Evolutionary conservation across 2,888 invertebrate species (phyloP).

Genomic region (Augiades crinisus): DNA sequence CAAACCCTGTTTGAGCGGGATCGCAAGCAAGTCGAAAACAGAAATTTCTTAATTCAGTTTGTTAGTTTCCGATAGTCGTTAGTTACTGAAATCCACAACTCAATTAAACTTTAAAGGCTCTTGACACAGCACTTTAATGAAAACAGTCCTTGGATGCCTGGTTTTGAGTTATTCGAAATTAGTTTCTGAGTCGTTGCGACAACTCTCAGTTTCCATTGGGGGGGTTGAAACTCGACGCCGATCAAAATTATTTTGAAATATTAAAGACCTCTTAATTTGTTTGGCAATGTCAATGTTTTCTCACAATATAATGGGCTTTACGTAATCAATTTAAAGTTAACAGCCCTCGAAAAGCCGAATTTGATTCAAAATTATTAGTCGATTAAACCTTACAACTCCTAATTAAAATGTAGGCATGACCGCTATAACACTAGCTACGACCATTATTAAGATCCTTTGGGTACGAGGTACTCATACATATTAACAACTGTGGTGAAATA

Average conservation of each 20-base stretch:
- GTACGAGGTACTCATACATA: not conserved
- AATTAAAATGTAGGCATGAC: no score
- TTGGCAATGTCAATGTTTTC: slow-evolving; percentile 12
- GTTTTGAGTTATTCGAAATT: slow-evolving; percentile 25
- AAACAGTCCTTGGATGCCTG: slow-evolving; percentile 37
- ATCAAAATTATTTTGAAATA: slow-evolving; percentile 29
- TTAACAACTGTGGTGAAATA: not conserved
- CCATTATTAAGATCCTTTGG: not conserved
- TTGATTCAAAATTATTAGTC: no score
- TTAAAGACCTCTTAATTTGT: slow-evolving; percentile 32
- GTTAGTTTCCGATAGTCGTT: slow-evolving; percentile 56
- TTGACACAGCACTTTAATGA: slow-evolving; percentile 54
- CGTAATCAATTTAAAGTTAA: not conserved
- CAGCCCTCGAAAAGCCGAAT: not conserved
- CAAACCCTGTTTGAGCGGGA: slow-evolving; percentile 32
- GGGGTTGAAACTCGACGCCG: not conserved
- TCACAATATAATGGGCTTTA: not conserved
- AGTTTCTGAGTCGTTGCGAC: slow-evolving; percentile 17
- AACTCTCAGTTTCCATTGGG: slow-evolving; percentile 11
- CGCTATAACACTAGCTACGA: no score
- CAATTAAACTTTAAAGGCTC: slow-evolving; percentile 69
- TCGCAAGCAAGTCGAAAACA: slow-evolving; percentile 36
- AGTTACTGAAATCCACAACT: slow-evolving; percentile 64
- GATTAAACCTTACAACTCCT: no score
- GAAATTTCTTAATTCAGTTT: slow-evolving; percentile 51